Evolutionary conservation across 2,888 invertebrate species (phyloP), one percentile per base, ranked within the genome.

Genomic region (Opisthograptis luteolata): DNA sequence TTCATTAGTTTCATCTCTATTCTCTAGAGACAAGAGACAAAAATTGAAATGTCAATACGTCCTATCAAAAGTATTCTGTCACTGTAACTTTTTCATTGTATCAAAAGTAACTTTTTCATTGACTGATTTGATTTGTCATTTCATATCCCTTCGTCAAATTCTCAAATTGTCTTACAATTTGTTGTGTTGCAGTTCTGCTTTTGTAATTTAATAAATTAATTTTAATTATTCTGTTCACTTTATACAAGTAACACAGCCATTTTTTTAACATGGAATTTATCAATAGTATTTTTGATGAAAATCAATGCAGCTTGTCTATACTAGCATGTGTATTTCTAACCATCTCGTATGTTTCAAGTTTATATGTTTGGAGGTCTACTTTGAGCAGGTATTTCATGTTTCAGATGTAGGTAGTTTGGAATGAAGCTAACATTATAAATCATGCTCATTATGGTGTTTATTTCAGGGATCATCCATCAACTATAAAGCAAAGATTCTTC

Each of bases 381-480:
- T 92, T 94, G 68, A 92, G 92, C 91, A 95, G 95, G 95, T 95
- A 92, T 74, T 10, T 45, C 10, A 32, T n/a, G 20, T 25, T 27
- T 10, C 10, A 4, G 25, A 10, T 10, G 2, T n/a, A 10, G 10
- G 10, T 25, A 3, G 2, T n/a, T n/a, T 24, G n/a, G n/a, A 24
- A 24, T n/a, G n/a, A n/a, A n/a, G n/a, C 3, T 24, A 3, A 22
- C 24, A n/a, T 4, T 2, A 15, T 12, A 20, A 35, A 13, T 92
- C 15, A 42, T 28, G 15, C 8, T 20, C 2, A 22, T 12, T 30
- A 19, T 12, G 5, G 8, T 1, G 2, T 22, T 45, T 42, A 27
- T 82, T 93, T 60, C 86, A 96, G 98, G 73, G 95, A 97, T 76
- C 97, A 98, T 84, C 97, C 98, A 8, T 92, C 94, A 5, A 96